Evolutionary conservation across 2,113 vertebrate species (phyloP).

Genomic region (Urocynchramus pylzowi): DNA sequence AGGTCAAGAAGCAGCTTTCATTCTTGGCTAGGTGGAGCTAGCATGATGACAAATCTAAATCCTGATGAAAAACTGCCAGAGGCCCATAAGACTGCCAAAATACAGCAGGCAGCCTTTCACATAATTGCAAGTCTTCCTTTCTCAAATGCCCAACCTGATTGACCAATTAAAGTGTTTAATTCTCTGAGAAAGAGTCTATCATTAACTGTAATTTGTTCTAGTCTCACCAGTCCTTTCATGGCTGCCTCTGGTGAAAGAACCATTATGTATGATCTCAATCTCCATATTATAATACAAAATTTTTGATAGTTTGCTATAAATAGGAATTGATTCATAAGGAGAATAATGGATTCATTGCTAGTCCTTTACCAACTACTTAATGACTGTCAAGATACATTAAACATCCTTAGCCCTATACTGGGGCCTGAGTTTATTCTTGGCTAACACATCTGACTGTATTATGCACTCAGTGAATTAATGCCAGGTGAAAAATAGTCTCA

Average conservation of each 20-base stretch:
- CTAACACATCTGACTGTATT: not conserved
- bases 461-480: not conserved
- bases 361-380: constrained; percentile 32
- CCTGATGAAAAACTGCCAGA: not conserved
- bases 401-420: constrained; percentile 9
- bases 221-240: constrained; percentile 39
- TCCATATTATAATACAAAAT: constrained; percentile 1
- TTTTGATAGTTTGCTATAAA: constrained; percentile 47
- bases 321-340: constrained; percentile 28
- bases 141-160: constrained; percentile 15
- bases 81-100: constrained; percentile 13
- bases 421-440: constrained; percentile 7
- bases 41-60: constrained; percentile 14
- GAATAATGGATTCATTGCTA: constrained; percentile 46
- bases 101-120: constrained; percentile 18
- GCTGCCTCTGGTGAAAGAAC: constrained; percentile 50
- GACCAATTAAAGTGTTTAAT: constrained; percentile 54
- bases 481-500: constrained; percentile 18
- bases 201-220: constrained; percentile 53
- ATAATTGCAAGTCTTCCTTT: constrained; percentile 13
- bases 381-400: constrained; percentile 36
- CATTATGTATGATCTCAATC: constrained; percentile 25
- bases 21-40: not conserved
- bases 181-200: constrained; percentile 36
- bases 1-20: not conserved